These are phyloP conservation scores for Syngnathus scovelli DNA, from an alignment of 2,113 vertebrate species.

Conservation along the genomic window DNA sequence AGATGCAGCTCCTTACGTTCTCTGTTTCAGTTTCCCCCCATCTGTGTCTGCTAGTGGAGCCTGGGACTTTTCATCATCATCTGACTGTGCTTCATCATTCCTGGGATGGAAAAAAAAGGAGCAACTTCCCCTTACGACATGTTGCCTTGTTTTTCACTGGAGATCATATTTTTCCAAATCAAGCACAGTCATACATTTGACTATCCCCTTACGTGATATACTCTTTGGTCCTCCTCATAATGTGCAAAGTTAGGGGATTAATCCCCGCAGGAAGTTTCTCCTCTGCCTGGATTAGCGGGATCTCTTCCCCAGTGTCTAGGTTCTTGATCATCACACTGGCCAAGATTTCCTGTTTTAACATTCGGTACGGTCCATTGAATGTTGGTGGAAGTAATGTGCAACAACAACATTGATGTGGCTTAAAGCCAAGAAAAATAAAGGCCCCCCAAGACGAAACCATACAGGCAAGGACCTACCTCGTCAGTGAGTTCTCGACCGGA, in stretches of 20 bases:
- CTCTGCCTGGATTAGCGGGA: constrained; percentile 93
- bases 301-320: constrained; percentile 97
- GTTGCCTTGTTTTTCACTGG: background rate
- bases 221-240: constrained; percentile 98
- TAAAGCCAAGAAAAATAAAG: constrained; percentile 5
- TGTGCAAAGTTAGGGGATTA: constrained; percentile 94
- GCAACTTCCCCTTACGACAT: constrained; percentile 9
- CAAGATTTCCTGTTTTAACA: constrained; percentile 84
- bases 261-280: constrained; percentile 97
- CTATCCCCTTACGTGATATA: constrained; percentile 85
- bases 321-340: constrained; percentile 99
- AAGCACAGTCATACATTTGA: background rate
- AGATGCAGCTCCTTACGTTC: constrained; percentile 78
- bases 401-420: background rate
- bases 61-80: constrained; percentile 93
- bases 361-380: too few species aligned
- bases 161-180: background rate
- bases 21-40: constrained; percentile 94
- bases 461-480: constrained; percentile 73
- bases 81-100: constrained; percentile 91
- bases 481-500: constrained; percentile 97
- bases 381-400: background rate
- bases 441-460: background rate
- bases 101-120: constrained; percentile 58
- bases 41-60: constrained; percentile 82